Conservation (phyloP, 2,113 vertebrate genomes). For the Leptodactylus fuscus region DNA sequence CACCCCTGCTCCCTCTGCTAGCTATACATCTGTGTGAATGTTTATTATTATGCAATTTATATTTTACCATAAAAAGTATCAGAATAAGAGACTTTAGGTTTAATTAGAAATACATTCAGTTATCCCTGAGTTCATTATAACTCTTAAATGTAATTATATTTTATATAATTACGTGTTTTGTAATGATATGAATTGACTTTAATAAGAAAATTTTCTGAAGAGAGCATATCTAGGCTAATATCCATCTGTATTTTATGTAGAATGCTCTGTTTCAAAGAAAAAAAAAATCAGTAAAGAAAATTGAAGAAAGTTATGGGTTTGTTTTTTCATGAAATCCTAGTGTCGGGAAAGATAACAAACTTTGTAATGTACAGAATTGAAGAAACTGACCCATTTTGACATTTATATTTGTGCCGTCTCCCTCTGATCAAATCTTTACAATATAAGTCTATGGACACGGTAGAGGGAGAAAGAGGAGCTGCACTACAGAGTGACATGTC, state of each 20-base stretch:
- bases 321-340: no score
- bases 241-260: background rate
- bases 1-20: no score
- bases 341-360: no score
- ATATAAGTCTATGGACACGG: no score
- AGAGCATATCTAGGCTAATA: background rate
- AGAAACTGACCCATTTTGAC: no score
- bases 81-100: background rate
- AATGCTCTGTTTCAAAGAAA: background rate
- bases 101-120: background rate
- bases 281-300: background rate
- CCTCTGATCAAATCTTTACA: no score
- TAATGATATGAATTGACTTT: background rate
- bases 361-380: no score
- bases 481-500: no score
- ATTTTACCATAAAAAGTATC: background rate
- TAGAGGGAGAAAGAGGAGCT: no score
- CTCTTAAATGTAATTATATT: constrained; percentile 12
- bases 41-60: background rate
- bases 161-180: background rate
- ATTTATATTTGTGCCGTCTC: no score
- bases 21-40: no score
- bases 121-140: background rate
- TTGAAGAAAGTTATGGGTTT: background rate
- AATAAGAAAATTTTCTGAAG: background rate